A percentile compares a stretch with the other conserved stretches of the same genome.
These are phyloP conservation scores for Leptoteleia sp. DNA, from an alignment of 1,140 invertebrate genomes.

Conservation along the genomic window DNA sequence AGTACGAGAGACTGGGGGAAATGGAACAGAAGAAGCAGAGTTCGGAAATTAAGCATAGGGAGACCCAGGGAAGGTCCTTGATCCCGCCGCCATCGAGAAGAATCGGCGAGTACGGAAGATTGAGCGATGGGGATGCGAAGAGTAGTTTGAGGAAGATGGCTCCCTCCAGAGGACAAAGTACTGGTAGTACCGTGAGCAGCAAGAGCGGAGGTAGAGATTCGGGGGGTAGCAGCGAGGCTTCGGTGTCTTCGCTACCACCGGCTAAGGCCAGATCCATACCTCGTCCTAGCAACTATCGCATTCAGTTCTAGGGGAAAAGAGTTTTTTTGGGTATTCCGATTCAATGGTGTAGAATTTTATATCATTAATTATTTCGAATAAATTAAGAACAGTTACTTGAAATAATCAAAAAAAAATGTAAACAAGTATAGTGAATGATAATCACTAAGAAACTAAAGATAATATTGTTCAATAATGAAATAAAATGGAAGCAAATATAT, in stretches of 20 bases:
- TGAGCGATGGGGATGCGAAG: constrained; percentile 82
- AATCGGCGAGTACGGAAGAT: constrained; percentile 83
- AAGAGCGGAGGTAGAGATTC: constrained; percentile 81
- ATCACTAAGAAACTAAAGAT: too few relatives aligned
- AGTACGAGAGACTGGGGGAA: constrained; percentile 75
- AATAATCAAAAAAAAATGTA: too few relatives aligned
- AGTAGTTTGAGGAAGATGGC: constrained; percentile 70
- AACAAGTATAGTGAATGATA: too few relatives aligned
- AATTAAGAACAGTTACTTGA: too few relatives aligned
- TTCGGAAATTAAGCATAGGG: constrained; percentile 75
- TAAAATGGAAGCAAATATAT: too few relatives aligned
- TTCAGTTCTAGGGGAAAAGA: constrained; percentile 83
- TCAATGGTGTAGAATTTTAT: constrained; percentile 18
- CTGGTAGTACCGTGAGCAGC: constrained; percentile 80
- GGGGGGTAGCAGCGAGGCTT: constrained; percentile 82
- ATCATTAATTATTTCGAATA: too few relatives aligned
- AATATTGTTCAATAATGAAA: too few relatives aligned
- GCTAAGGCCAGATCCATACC: constrained; percentile 82
- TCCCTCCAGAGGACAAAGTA: constrained; percentile 72
- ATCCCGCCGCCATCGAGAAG: constrained; percentile 83
- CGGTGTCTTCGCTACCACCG: constrained; percentile 83
- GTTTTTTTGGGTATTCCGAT: constrained; percentile 50
- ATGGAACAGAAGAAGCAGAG: constrained; percentile 72
- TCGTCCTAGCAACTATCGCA: constrained; percentile 85
- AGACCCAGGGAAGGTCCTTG: constrained; percentile 83